Percentiles rank a stretch among this genome's conserved stretches.
Evolutionary conservation across 2,113 vertebrate genomes (phyloP).

Genomic region (Prunella himalayana): DNA sequence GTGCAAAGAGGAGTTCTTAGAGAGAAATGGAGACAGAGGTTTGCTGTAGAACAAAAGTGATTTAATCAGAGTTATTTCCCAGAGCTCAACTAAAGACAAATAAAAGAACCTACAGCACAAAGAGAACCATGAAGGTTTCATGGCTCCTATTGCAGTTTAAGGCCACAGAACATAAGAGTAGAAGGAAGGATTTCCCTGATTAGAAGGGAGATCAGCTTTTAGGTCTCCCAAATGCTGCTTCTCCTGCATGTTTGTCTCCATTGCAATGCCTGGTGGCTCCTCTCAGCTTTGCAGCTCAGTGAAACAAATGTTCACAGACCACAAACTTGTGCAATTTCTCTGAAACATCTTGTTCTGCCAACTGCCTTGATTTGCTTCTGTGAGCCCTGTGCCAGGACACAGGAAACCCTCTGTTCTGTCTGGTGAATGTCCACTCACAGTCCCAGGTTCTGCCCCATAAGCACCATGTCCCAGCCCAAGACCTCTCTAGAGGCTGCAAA

Average conservation of each 20-base stretch:
- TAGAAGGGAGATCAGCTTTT: background rate
- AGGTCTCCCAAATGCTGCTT: background rate
- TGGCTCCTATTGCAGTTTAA: background rate
- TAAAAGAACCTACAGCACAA: background rate
- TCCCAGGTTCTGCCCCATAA: background rate
- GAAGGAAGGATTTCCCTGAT: background rate
- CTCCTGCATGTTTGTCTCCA: background rate
- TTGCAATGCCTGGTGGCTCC: background rate
- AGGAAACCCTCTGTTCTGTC: background rate
- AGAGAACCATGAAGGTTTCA: fast-evolving
- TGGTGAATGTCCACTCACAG: background rate
- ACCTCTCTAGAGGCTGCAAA: background rate
- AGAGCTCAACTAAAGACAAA: background rate
- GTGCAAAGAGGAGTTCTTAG: background rate
- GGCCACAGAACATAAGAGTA: background rate
- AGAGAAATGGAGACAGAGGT: background rate
- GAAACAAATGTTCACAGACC: background rate
- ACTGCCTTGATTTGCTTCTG: background rate
- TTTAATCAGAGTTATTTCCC: background rate
- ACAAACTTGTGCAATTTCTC: background rate
- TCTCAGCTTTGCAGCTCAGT: background rate
- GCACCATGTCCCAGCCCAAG: background rate
- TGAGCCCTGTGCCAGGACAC: background rate
- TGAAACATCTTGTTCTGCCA: background rate
- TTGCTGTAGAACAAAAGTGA: background rate